These are phyloP conservation scores for Drosophila imparisetae DNA, from an alignment of 2,888 invertebrate genomes.

Conservation along the genomic window DNA sequence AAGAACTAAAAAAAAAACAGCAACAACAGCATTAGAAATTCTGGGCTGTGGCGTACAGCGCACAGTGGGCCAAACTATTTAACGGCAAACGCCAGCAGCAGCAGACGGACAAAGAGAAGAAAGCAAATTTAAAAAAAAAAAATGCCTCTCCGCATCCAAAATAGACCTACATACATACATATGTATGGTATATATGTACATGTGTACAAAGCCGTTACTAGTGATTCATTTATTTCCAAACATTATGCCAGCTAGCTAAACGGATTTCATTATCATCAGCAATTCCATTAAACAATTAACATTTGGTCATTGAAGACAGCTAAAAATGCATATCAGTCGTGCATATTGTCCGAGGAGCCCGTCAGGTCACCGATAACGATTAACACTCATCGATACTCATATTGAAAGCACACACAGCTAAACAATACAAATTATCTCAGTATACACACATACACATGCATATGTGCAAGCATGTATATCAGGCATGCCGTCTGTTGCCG, in stretches of 20 bases:
- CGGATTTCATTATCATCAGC: neutral
- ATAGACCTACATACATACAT: conserved; percentile 6
- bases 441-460: neutral
- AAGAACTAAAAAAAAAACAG: conserved; percentile 23
- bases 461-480: neutral
- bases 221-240: neutral
- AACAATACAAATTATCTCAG: conserved; percentile 9
- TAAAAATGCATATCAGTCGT: neutral
- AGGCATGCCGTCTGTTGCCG: conserved; percentile 16
- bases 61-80: conserved; percentile 57
- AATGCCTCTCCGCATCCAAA: neutral
- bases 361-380: conserved; percentile 12
- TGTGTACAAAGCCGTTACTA: neutral
- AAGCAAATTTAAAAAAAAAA: neutral
- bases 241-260: neutral
- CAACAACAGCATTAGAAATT: conserved; percentile 18
- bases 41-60: conserved; percentile 2
- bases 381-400: conserved; percentile 14
- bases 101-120: conserved; percentile 21
- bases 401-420: conserved; percentile 9
- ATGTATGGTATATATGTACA: neutral
- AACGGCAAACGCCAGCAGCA: conserved; percentile 40
- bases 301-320: neutral
- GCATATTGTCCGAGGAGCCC: neutral
- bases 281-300: neutral